Conservation (phyloP, 2,113 vertebrate genomes). For the Neodon shergylaensis region DNA sequence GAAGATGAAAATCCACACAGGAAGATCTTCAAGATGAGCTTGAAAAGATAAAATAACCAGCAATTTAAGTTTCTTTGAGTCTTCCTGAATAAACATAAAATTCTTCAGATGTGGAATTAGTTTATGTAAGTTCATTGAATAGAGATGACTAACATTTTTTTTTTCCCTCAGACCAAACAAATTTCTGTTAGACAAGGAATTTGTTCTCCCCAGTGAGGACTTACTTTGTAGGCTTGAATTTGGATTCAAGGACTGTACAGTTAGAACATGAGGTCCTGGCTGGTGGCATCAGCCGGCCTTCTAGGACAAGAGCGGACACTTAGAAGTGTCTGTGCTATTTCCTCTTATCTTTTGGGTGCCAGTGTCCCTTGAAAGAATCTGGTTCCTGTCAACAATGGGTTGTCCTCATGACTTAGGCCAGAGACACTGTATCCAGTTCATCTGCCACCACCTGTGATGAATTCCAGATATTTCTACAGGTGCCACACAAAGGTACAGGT, state of each 20-base stretch:
- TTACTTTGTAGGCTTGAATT: neutral
- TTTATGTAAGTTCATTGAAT: neutral
- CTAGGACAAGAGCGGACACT: neutral
- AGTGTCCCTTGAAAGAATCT: neutral
- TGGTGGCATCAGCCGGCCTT: neutral
- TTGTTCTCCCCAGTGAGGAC: neutral
- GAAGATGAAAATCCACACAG: neutral
- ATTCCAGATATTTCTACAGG: neutral
- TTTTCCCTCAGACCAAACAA: neutral
- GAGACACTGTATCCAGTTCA: neutral
- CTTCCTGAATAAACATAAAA: constrained; percentile 5
- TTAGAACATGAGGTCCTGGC: neutral
- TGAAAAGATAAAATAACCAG: neutral
- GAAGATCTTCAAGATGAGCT: neutral
- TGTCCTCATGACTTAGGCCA: neutral
- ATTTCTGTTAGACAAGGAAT: neutral
- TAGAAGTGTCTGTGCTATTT: neutral
- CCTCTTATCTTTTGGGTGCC: neutral
- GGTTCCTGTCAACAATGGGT: neutral
- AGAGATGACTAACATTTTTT: neutral
- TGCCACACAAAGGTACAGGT: neutral
- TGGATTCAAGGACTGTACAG: neutral
- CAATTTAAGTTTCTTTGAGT: neutral
- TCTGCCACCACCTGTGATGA: neutral
- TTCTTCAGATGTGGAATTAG: constrained; percentile 27